Percentiles rank a stretch among this genome's conserved stretches.
phyloP scores from a whole-genome alignment of 2,113 vertebrate species.

The Redunca redunca region DNA sequence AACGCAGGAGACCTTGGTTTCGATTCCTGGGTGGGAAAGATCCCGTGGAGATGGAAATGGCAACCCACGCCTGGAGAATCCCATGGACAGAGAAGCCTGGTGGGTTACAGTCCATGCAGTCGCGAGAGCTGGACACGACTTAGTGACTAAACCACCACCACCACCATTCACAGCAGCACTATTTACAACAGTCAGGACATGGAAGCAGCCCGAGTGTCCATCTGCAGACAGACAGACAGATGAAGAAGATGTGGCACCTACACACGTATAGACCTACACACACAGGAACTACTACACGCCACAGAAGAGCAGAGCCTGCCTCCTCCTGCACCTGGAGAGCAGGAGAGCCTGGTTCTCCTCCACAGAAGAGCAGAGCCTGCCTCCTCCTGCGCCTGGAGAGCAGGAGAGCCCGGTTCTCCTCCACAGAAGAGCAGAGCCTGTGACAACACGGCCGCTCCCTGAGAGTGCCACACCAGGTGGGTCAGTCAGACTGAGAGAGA shows the following conservation, averaged over 20 bases:
- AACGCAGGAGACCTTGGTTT: neutral
- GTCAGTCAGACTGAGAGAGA: neutral
- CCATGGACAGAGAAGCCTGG: neutral
- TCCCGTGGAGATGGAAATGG: neutral
- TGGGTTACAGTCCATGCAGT: neutral
- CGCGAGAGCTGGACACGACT: neutral
- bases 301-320: neutral
- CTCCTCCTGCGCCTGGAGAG: too few relatives aligned
- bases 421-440: neutral
- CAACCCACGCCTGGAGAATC: neutral
- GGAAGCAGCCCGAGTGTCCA: neutral
- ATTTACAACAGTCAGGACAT: neutral
- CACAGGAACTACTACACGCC: neutral
- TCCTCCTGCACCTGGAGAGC: too few relatives aligned
- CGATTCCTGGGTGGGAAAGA: neutral
- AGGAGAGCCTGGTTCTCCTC: neutral
- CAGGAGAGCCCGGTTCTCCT: too few relatives aligned
- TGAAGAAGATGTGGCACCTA: neutral
- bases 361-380: neutral
- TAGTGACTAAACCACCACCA: neutral
- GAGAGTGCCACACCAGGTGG: neutral
- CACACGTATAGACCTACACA: accelerated
- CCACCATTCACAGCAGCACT: neutral
- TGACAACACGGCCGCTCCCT: accelerated
- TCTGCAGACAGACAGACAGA: accelerated